Evolutionary conservation across 1,140 invertebrate genomes (phyloP), one percentile per base, ranked within the genome.

Genomic region (Sitobion miscanthi): DNA sequence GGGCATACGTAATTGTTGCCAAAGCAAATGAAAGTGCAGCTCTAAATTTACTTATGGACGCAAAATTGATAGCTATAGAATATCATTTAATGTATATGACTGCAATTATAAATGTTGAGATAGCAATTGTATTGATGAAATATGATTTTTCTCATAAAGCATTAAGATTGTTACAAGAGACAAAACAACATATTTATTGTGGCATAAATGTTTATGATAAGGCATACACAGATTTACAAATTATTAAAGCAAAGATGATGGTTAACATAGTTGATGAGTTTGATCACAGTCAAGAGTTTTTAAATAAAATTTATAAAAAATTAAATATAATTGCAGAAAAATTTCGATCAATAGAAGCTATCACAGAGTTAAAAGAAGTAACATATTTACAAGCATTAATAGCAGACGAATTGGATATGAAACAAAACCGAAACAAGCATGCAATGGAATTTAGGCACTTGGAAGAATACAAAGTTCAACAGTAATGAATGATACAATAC

Each of bases 31-130:
- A 95, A 94, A 95, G 95, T 94, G 93, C 96, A 94, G 96, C 96
- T 94, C 95, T 97, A 0, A 96, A 96, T 91, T 95, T 97, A 38
- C 95, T 98, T 30, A 97, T 97, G 93, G 96, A 96, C 93, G 97
- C 97, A 85, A 95, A 98, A 30, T 96, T 97, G 47, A 95, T 97
- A 87, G 97, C 97, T 23, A 96, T 96, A 69, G 96, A 96, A 35
- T 97, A 97, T 94, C 96, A 98, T 95, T 95, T 98, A 94, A 96
- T 97, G 93, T 97, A 97, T 94, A 96, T 97, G 93, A 96, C 96
- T 89, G 96, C 97, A 1, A 94, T 98, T 42, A 96, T 97, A n/a
- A 97, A 97, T 94, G 96, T 98, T 95, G 96, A 98, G 94, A 96
- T 98, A 85, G 97, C 97, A 0, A 97, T 97, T 94, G 95, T 96